phyloP scores from a whole-genome alignment of 2,113 vertebrate species.

The Thryonomys swinderianus region DNA sequence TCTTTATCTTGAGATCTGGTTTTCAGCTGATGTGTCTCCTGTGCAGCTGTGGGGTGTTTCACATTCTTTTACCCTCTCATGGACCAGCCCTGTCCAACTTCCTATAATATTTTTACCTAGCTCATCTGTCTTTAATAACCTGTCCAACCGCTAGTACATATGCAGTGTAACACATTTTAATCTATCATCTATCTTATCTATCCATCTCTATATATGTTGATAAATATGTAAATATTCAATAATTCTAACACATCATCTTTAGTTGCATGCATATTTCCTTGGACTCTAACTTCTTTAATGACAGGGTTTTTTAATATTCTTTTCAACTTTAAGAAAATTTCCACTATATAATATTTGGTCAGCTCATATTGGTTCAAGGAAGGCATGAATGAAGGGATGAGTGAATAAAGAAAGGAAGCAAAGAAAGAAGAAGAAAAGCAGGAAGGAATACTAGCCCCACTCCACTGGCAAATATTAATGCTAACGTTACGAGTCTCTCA shows the following conservation, averaged over 20 bases:
- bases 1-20: too few relatives aligned
- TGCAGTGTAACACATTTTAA: not conserved
- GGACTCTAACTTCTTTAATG: not conserved
- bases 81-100: too few relatives aligned
- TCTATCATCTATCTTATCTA: not conserved
- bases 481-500: not conserved
- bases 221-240: not conserved
- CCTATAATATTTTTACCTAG: too few relatives aligned
- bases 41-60: too few relatives aligned
- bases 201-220: not conserved
- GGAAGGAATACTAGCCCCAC: not conserved
- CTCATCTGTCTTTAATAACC: too few relatives aligned
- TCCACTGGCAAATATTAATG: not conserved
- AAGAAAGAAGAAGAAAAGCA: not conserved
- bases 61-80: too few relatives aligned
- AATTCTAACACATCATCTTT: not conserved
- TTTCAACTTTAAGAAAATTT: not conserved
- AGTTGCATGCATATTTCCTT: not conserved
- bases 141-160: not conserved
- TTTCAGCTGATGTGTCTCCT: too few relatives aligned
- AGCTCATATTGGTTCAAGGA: not conserved
- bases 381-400: not conserved
- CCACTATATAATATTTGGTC: not conserved
- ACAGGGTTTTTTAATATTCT: not conserved
- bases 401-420: not conserved